Percentiles rank a stretch among this genome's conserved stretches.
phyloP scores from a whole-genome alignment of 1,140 invertebrate genomes.

The Drosophila bocki region DNA sequence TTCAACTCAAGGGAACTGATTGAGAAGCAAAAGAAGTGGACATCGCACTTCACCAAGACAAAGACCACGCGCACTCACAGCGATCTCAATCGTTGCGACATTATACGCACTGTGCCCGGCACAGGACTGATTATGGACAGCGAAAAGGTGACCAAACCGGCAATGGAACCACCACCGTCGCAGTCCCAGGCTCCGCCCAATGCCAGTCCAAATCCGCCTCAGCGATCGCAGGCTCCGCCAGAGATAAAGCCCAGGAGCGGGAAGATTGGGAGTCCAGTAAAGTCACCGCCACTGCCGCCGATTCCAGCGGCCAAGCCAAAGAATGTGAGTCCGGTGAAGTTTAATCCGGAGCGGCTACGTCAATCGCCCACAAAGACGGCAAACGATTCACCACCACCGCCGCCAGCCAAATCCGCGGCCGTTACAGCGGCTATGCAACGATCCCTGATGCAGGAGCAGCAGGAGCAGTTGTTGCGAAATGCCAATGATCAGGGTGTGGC shows the following conservation, averaged over 20 bases:
- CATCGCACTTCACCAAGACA: constrained; percentile 93
- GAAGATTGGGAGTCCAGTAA: constrained; percentile 82
- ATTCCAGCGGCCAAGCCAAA: constrained; percentile 82
- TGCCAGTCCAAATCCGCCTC: constrained; percentile 58
- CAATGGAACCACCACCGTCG: constrained; percentile 19
- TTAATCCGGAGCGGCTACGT: constrained; percentile 64
- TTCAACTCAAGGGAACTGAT: constrained; percentile 94
- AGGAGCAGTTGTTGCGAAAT: constrained; percentile 49
- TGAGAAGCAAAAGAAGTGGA: constrained; percentile 96
- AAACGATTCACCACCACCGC: constrained; percentile 65
- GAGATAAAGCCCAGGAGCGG: constrained; percentile 81
- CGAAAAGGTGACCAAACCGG: constrained; percentile 50
- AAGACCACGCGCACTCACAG: constrained; percentile 88
- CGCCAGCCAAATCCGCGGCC: constrained; percentile 79
- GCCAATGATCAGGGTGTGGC: constrained; percentile 33
- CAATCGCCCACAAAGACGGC: constrained; percentile 72
- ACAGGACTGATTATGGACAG: constrained; percentile 76
- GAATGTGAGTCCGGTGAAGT: constrained; percentile 76
- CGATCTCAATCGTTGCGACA: constrained; percentile 87
- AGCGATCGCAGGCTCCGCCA: constrained; percentile 56
- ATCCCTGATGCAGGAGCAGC: constrained; percentile 66
- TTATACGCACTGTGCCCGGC: constrained; percentile 82
- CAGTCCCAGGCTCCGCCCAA: constrained; percentile 10
- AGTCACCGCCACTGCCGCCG: constrained; percentile 79
- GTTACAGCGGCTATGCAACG: constrained; percentile 73